phyloP scores from a whole-genome alignment of 2,888 invertebrate genomes.

The Chrysolina haemoptera region DNA sequence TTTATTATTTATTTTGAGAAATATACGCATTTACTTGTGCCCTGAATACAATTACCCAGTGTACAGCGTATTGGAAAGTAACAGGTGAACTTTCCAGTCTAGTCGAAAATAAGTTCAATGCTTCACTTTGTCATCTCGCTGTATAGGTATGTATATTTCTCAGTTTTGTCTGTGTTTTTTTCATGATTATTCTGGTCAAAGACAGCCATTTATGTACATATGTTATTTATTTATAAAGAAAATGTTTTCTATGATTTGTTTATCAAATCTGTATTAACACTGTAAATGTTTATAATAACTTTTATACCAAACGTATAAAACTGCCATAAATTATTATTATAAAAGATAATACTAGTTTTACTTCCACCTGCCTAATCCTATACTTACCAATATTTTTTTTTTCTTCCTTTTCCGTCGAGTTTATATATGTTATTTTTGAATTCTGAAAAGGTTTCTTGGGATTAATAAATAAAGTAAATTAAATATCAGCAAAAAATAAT shows the following conservation, averaged over 20 bases:
- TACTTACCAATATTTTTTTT: too few species aligned
- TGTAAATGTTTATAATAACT: constrained; percentile 66
- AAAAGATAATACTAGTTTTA: neutral
- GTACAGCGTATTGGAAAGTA: neutral
- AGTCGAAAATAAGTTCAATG: neutral
- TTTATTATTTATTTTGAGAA: constrained; percentile 52
- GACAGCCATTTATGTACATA: constrained; percentile 66
- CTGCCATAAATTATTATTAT: constrained; percentile 62
- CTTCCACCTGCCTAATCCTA: neutral
- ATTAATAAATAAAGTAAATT: too few species aligned
- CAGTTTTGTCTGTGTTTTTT: constrained; percentile 63
- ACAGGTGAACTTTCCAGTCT: neutral
- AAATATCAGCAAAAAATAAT: too few species aligned
- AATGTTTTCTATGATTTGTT: constrained; percentile 62
- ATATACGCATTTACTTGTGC: constrained; percentile 47
- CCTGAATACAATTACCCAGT: neutral
- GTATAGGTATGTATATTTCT: constrained; percentile 56
- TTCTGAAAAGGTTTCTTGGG: too few species aligned
- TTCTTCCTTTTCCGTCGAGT: too few species aligned
- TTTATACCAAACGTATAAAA: constrained; percentile 65
- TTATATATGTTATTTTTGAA: too few species aligned
- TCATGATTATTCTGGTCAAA: constrained; percentile 69
- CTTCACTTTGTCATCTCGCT: constrained; percentile 10
- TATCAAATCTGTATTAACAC: constrained; percentile 63
- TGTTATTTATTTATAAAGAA: constrained; percentile 65